phyloP scores from a whole-genome alignment of 2,888 invertebrate genomes.

The Chrysopilus asiliformis region DNA sequence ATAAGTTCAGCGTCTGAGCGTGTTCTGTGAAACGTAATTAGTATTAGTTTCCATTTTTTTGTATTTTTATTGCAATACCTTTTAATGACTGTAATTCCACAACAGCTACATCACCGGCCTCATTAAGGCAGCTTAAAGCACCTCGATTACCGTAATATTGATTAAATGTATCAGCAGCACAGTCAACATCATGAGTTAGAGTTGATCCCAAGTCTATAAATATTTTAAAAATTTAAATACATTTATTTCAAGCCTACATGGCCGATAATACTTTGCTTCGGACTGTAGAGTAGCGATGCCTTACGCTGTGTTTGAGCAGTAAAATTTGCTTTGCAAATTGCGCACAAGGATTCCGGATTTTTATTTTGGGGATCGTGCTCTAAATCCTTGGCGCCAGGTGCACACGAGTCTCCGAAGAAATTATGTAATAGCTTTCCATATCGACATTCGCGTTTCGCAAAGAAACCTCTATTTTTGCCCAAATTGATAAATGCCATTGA shows the following conservation, averaged over 20 bases:
- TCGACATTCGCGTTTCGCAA: conserved; percentile 40
- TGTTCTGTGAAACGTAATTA: conserved; percentile 24
- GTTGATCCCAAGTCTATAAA: conserved; percentile 1
- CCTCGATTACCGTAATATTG: conserved; percentile 47
- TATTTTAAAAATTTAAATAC: background rate
- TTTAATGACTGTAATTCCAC: conserved; percentile 40
- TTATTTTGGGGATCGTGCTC: too few species aligned
- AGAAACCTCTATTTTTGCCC: conserved; percentile 38
- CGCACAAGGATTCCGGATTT: conserved; percentile 26
- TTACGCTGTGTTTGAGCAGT: too few species aligned
- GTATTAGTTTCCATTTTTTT: background rate
- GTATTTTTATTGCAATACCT: conserved; percentile 25
- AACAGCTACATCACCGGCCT: conserved; percentile 45
- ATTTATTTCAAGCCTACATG: background rate
- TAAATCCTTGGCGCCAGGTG: conserved; percentile 44
- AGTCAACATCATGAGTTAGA: too few species aligned
- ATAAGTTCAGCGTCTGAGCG: conserved; percentile 26
- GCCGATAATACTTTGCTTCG: too few species aligned
- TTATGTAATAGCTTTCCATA: conserved; percentile 42
- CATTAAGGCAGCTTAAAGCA: conserved; percentile 43
- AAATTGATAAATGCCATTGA: conserved; percentile 48
- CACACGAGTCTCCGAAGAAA: conserved; percentile 45
- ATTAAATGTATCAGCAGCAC: conserved; percentile 41
- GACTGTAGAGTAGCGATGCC: too few species aligned
- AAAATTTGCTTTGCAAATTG: conserved; percentile 22